Percentiles rank a stretch among this genome's conserved stretches.
phyloP scores from a whole-genome alignment of 2,888 invertebrate species.

The Emmelina monodactyla region DNA sequence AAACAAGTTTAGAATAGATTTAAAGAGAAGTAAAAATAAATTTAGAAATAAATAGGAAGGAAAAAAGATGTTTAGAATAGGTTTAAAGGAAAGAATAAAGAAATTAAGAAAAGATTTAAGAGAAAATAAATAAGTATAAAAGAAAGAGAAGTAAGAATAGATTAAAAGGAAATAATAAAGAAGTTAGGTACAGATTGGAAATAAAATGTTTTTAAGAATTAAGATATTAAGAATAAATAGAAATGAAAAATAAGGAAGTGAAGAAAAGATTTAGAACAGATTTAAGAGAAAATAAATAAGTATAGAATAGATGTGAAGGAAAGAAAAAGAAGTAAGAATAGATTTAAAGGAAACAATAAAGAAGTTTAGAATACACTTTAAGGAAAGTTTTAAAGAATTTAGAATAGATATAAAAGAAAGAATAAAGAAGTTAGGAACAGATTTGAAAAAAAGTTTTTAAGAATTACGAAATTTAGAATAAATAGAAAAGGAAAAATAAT shows the following conservation, averaged over 20 bases:
- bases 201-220: not conserved
- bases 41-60: slow-evolving; percentile 2
- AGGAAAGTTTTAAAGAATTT: not conserved
- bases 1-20: slow-evolving; percentile 5
- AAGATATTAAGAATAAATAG: not conserved
- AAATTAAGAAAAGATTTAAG: slow-evolving; percentile 7
- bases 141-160: slow-evolving; percentile 3
- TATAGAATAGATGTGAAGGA: not conserved
- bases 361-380: not conserved
- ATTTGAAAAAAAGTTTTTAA: slow-evolving; percentile 2
- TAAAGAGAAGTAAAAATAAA: slow-evolving; percentile 1
- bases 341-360: not conserved
- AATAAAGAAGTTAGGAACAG: not conserved
- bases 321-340: slow-evolving; percentile 3
- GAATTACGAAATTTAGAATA: not conserved
- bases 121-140: slow-evolving; percentile 2
- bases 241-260: not conserved
- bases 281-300: slow-evolving; percentile 6
- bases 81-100: slow-evolving; percentile 1
- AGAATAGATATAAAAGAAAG: not conserved
- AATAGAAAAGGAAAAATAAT: not conserved
- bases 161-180: not conserved
- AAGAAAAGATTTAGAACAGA: slow-evolving; percentile 1
- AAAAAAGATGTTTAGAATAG: not conserved
- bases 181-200: not conserved